Percentiles rank a stretch among this genome's conserved stretches.
These are phyloP conservation scores for Hyaena hyaena DNA, from an alignment of 2,113 vertebrate species.

Conservation along the genomic window DNA sequence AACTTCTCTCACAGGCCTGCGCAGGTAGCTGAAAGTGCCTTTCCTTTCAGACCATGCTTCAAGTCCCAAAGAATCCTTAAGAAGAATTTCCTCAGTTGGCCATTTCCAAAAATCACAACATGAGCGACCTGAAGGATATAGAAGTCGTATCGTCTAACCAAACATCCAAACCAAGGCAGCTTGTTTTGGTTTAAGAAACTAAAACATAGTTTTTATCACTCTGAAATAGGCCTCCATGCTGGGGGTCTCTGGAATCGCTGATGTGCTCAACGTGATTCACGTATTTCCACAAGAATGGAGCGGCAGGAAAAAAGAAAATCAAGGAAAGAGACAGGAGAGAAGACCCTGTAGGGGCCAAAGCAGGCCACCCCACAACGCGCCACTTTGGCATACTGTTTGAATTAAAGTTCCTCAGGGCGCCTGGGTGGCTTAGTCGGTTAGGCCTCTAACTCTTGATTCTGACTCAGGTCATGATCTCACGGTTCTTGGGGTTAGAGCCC, in stretches of 20 bases:
- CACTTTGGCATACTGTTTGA: neutral
- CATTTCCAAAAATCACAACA: neutral
- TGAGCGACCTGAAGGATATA: neutral
- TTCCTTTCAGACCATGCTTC: neutral
- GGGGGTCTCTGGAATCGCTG: neutral
- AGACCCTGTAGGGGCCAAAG: neutral
- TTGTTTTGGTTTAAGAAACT: neutral
- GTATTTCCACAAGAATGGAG: neutral
- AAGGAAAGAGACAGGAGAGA: neutral
- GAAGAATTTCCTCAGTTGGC: neutral
- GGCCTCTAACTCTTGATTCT: no score
- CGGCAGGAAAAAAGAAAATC: neutral
- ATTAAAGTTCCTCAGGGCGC: neutral
- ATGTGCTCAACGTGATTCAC: neutral
- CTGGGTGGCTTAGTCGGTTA: no score
- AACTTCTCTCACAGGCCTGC: neutral
- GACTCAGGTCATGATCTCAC: no score
- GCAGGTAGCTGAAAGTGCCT: neutral
- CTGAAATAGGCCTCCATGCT: neutral
- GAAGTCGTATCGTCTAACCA: neutral
- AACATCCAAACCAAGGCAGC: neutral
- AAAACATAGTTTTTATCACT: neutral
- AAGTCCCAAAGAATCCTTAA: neutral
- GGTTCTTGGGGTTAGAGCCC: no score
- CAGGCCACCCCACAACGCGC: neutral